phyloP scores from a whole-genome alignment of 2,797 vertebrate genomes.

The Periparus ater region DNA sequence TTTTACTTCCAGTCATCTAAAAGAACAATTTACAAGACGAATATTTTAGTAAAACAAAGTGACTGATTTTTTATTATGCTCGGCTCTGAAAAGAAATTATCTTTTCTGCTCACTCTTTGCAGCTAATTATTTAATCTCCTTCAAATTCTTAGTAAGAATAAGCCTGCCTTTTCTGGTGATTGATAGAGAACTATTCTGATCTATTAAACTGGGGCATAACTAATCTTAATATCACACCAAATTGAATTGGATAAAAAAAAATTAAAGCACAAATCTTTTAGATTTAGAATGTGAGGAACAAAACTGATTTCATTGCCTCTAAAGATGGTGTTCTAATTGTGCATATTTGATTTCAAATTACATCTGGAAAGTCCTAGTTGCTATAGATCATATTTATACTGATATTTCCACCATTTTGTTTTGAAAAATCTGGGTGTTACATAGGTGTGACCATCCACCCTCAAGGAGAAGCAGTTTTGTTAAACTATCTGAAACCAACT shows the following conservation, averaged over 20 bases:
- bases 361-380: background rate
- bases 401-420: conserved; percentile 13
- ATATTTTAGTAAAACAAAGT: background rate
- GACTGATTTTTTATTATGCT: background rate
- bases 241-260: background rate
- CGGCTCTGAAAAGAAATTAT: background rate
- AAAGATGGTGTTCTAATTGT: background rate
- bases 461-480: background rate
- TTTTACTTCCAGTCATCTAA: background rate
- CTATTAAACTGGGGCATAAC: background rate
- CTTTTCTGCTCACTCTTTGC: background rate
- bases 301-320: background rate
- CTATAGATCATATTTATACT: background rate
- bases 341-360: background rate
- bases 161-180: background rate
- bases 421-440: conserved; percentile 29
- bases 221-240: background rate
- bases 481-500: background rate
- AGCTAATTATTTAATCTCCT: background rate
- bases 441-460: background rate
- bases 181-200: background rate
- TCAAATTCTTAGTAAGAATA: background rate
- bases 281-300: background rate
- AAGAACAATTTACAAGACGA: background rate
- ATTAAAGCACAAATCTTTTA: background rate